These are phyloP conservation scores for Harpegnathos saltator DNA, from an alignment of 1,140 invertebrate genomes.

Conservation along the genomic window DNA sequence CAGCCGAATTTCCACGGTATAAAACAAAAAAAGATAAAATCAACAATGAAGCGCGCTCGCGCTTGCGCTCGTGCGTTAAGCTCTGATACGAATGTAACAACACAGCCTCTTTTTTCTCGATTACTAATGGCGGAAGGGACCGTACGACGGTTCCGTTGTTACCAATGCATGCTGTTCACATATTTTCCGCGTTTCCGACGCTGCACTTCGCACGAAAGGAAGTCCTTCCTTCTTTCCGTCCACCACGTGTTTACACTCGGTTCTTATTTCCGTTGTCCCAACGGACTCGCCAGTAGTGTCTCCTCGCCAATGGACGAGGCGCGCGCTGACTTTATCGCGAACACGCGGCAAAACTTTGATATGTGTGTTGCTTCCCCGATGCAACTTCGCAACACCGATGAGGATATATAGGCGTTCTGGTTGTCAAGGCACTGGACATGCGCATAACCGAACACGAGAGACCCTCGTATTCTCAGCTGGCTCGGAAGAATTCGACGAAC, in stretches of 20 bases:
- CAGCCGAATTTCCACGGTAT: slow-evolving; percentile 67
- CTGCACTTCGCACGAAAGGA: not conserved
- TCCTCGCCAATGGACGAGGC: not conserved
- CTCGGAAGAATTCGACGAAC: slow-evolving; percentile 21
- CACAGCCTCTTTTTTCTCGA: slow-evolving; percentile 39
- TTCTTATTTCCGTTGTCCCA: slow-evolving; percentile 39
- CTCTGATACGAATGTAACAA: slow-evolving; percentile 32
- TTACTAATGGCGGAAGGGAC: slow-evolving; percentile 27
- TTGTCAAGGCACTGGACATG: slow-evolving; percentile 84
- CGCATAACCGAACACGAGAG: slow-evolving; percentile 65
- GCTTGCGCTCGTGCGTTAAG: slow-evolving; percentile 31
- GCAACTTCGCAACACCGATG: slow-evolving; percentile 69
- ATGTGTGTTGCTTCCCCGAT: slow-evolving; percentile 68
- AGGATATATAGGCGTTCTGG: slow-evolving; percentile 76
- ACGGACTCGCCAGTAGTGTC: slow-evolving; percentile 41
- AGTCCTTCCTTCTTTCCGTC: not conserved
- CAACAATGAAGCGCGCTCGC: slow-evolving; percentile 22
- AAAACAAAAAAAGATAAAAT: not conserved
- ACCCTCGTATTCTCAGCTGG: slow-evolving; percentile 25
- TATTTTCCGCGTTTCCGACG: not conserved
- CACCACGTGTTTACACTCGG: not conserved
- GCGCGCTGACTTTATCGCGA: slow-evolving; percentile 42
- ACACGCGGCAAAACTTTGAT: slow-evolving; percentile 75
- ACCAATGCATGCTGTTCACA: not conserved
- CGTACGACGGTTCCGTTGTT: too few relatives aligned